Conservation (phyloP, 2,113 vertebrate genomes). For the Cynoglossus semilaevis region DNA sequence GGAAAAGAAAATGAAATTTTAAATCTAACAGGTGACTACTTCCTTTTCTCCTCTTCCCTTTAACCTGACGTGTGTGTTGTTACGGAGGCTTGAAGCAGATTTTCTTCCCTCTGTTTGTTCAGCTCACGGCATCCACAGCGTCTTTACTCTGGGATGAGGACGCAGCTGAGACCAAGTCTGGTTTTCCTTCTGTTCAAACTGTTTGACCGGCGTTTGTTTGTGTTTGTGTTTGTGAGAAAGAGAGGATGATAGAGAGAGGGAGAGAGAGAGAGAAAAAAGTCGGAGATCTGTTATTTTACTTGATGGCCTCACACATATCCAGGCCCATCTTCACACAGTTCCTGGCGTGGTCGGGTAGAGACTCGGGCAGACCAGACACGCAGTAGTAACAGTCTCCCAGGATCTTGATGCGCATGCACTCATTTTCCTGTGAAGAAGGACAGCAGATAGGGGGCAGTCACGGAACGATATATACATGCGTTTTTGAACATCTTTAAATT, state of each 20-base stretch:
- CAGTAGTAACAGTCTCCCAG: conserved; percentile 98
- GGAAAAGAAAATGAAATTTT: no score
- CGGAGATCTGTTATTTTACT: conserved; percentile 81
- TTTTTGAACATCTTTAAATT: neutral
- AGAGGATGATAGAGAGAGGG: conserved; percentile 10
- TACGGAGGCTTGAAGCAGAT: no score
- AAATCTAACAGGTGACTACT: no score
- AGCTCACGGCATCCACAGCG: conserved; percentile 46
- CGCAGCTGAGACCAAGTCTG: conserved; percentile 51
- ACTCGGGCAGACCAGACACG: conserved; percentile 94
- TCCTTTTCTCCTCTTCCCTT: no score
- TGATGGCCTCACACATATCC: conserved; percentile 99
- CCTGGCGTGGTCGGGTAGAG: conserved; percentile 93
- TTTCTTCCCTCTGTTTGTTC: conserved; percentile 15
- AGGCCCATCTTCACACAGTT: conserved; percentile 99
- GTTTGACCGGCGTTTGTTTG: conserved; percentile 43
- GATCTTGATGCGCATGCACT: conserved; percentile 99
- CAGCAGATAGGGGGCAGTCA: neutral
- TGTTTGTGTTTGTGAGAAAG: conserved; percentile 25
- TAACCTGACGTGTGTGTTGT: no score
- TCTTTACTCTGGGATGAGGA: conserved; percentile 59
- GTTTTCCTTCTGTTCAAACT: conserved; percentile 57
- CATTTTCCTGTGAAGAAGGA: conserved; percentile 85
- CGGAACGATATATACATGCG: neutral
- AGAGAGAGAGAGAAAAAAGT: conserved; percentile 1